phyloP scores from a whole-genome alignment of 2,113 vertebrate species.

The Hoplias malabaricus region DNA sequence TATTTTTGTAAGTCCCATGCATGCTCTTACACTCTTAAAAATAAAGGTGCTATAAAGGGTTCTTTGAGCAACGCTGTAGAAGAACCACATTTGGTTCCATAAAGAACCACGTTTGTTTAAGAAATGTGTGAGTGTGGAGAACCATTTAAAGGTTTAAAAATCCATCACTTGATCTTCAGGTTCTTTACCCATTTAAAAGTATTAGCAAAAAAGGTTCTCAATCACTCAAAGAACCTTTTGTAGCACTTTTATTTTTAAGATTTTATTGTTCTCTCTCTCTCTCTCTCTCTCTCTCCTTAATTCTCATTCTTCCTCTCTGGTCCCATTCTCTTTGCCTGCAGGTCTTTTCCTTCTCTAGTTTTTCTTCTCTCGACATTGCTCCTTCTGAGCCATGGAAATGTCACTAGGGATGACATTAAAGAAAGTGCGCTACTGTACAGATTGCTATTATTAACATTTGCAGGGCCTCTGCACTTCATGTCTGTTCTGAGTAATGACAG shows the following conservation, averaged over 20 bases:
- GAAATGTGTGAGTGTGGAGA: no score
- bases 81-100: no score
- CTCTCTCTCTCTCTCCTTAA: neutral
- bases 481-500: conserved; percentile 36
- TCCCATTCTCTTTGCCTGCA: neutral
- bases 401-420: conserved; percentile 50
- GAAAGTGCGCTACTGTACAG: conserved; percentile 45
- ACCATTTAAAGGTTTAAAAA: no score
- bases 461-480: conserved; percentile 32
- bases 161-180: no score
- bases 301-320: neutral
- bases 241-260: neutral
- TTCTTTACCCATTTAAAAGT: no score
- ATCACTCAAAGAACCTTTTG: no score
- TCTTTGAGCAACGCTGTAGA: no score
- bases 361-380: neutral
- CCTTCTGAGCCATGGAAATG: conserved; percentile 42
- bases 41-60: no score
- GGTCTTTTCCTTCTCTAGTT: neutral
- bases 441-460: conserved; percentile 54
- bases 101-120: no score
- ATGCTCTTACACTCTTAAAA: no score
- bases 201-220: no score
- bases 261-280: neutral
- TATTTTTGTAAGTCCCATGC: no score